Evolutionary conservation across 1,140 invertebrate genomes (phyloP), one percentile per base, ranked within the genome.

Genomic region (Aphis craccivora): DNA sequence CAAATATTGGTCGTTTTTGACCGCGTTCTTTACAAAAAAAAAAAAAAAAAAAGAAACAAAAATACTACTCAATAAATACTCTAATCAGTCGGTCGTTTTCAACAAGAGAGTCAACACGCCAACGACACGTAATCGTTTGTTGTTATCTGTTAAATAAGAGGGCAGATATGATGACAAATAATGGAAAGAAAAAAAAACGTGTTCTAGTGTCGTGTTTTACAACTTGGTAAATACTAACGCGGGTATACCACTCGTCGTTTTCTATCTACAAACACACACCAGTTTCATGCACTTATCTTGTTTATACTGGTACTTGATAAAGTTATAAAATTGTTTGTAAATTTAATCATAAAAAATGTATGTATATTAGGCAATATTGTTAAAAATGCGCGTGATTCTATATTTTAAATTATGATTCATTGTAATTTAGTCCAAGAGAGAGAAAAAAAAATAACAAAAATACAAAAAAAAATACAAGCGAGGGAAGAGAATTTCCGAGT

Each of bases 121-220:
- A 81, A 83, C 43, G 91, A 53, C 76, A 37, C 23, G 91, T 86
- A 93, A 84, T 86, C 91, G 51, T 53, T 76, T 84, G 67, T 51
- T 84, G 91, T 93, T 93, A 93, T 93, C 91, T 84, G 91, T 84
- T 83, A 84, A 93, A 93, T 53, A 93, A 86, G 81, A 93, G 91
- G 76, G 81, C 91, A 93, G 91, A 93, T 93, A 93, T 48, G 91
- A 93, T 84, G 81, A 84, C 91, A 93, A 93, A 93, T 93, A 92
- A 23, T 76, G 76, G n/a, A 23, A 35, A 40, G 25, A 86, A 51
- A 55, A 93, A 83, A 84, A 84, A 76, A 22, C 67, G 60, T 91
- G 60, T 91, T 86, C 91, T 55, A 53, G 76, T 86, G 91, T 84
- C 76, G 81, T 93, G 91, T 93, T 93, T 93, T 93, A 93, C 91